Evolutionary conservation across 30 jellyfish, hydroid and myxozoan genomes (phyloP), one percentile per base, ranked within the genome.

Genomic region (Hydractinia echinata): DNA sequence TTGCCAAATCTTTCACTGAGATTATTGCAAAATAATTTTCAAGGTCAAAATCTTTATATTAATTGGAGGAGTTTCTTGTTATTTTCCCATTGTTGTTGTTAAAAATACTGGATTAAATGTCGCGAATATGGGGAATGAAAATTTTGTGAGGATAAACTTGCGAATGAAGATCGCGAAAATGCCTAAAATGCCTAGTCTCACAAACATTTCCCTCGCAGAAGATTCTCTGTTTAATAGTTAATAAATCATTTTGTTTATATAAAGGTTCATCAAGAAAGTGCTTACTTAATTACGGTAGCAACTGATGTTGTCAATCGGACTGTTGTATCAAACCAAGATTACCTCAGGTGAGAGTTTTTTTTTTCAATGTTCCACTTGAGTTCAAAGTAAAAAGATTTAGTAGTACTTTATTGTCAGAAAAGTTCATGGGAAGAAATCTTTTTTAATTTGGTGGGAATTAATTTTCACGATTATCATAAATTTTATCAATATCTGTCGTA

Each of bases 251-350:
- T 3, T 58, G 19, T 58, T 88, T 58, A 10, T n/a, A n/a, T 53
- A 51, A 19, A 93, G 99, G 95, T 88, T 55, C 99, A 93, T 68
- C 95, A 93, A 60, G 99, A 93, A 83, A 93, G 99, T 81, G 76
- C 96, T 20, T 84, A 87, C 70, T 73, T 93, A 89, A 90, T 87
- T 3, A 77, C 83, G 8, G 94, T 93, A 52, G 95, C 89, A 19
- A 82, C 89, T 20, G 86, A 89, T 93, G 90, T 93, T 5, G 94
- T 93, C 55, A 93, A 93, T 77, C 93, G 83, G 76, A 93, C 99
- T 56, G 81, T 93, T 53, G 55, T 89, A 0, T 76, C 96, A 39
- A 78, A 93, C 54, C 99, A 95, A 48, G 95, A 93, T 50, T 82
- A 77, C 49, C 71, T 93, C 51, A 81, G 95, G 99, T 92, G 53